Evolutionary conservation across 64 coral and sea anemone genomes (phyloP).

Genomic region (Montipora cactus): DNA sequence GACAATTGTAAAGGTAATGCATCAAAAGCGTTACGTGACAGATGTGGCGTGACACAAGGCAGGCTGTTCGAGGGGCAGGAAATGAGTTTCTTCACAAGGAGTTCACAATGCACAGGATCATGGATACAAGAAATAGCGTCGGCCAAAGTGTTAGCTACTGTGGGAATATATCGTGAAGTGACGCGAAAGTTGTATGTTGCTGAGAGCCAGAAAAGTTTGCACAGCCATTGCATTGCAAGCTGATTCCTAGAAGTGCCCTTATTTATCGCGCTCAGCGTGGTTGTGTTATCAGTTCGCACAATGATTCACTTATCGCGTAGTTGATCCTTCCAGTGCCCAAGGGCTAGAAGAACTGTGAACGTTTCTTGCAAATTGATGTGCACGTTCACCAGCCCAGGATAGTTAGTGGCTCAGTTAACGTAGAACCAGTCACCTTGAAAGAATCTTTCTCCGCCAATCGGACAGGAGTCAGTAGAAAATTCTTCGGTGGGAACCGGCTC

Average conservation of each 20-base stretch:
- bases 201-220: conserved; percentile 18
- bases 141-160: background rate
- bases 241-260: background rate
- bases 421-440: conserved; percentile 39
- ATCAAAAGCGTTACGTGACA: conserved; percentile 14
- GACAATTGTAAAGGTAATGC: conserved; percentile 12
- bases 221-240: background rate
- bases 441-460: conserved; percentile 3
- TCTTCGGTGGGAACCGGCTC: background rate
- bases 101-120: background rate
- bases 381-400: background rate
- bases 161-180: background rate
- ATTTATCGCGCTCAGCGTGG: background rate
- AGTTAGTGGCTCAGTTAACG: conserved; percentile 14
- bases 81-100: background rate
- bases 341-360: conserved; percentile 15
- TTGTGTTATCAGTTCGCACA: conserved; percentile 7
- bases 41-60: background rate
- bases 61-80: background rate
- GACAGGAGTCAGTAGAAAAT: conserved; percentile 43
- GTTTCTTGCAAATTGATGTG: conserved; percentile 34
- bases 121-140: background rate
- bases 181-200: background rate
- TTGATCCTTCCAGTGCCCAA: background rate
- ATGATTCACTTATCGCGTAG: conserved; percentile 13